Base-by-base conservation (phyloP, 2,113 vertebrate genomes). In the Dunckerocampus dactyliophorus region DNA sequence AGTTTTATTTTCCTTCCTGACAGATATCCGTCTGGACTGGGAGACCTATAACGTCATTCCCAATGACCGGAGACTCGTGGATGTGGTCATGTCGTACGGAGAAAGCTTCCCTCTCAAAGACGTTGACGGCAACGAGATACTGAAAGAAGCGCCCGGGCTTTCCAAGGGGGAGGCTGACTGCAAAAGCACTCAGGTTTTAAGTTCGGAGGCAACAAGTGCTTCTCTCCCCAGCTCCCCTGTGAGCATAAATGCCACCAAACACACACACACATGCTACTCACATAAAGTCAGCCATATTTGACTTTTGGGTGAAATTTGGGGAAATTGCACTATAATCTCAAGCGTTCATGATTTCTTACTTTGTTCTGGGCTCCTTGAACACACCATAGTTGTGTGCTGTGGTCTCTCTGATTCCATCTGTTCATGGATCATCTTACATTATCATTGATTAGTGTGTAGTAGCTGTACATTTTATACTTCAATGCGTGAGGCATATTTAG, bases 21-120 rank as follows among this genome's bases (percentile, higher is more conserved):
- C 76, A 99, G 97, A 96, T 63, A 94, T 99, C 63, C 93, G 93
- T 9, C 57, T 98, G 80, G 93, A 97, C 85, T 96, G 93, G 94
- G 77, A 94, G 76, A 90, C 84, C 1, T 98, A 92, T 16, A 87
- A 89, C 55, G 58, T 85, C 0, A 90, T 94, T 16, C 49, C 64
- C 19, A 80, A 72, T 0, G 89, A 91, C 62, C 71, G 72, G 22
- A 90, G 85, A 58, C 69, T 95, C 65, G 69, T 98, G 74, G 95
- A 98, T 50, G 65, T 96, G 16, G 34, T 93, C 70, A 67, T 94
- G 71, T 60, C 88, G 0, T 96, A 88, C 0, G 93, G 92, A 50
- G 88, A 92, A 0, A 87, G 82, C 12, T 96, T 96, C 76, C 93
- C 95, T 0, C 71, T 81, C 39, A 84, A 85, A 65, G 89, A 90